Evolutionary conservation across 2,888 invertebrate genomes (phyloP), one percentile per base, ranked within the genome.

Genomic region (Ferrisia virgata): DNA sequence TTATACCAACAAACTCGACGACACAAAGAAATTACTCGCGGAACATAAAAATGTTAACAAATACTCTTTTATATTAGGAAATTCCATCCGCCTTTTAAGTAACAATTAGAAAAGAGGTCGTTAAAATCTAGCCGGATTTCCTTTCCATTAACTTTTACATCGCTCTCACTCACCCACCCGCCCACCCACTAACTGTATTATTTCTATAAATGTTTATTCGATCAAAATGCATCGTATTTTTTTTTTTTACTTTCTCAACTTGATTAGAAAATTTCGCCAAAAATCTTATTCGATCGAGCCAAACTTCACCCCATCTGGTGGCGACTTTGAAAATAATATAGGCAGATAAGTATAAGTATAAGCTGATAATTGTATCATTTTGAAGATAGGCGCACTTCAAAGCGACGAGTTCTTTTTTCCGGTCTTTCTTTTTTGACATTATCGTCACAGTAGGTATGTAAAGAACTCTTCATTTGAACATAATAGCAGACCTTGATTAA

Each of bases 31-130:
- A 64, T 64, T 64, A 64, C 58, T 22, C 28, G 25, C 13, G 25
- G 28, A 64, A 28, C 58, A 64, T 64, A 64, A 64, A 64, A 64
- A 64, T 64, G 58, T 64, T 64, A 64, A 64, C 58, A 64, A 64
- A 64, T 64, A 28, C 25, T 11, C 58, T 64, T 64, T 64, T 64
- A 64, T 64, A 28, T n/a, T n/a, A n/a, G 25, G 58, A 64, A 64
- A 64, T 64, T 64, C 28, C 28, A 64, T 64, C 58, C 58, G 58
- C 58, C 58, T 64, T 64, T 64, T 64, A 64, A 64, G 11, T 64
- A 64, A 64, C 58, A 64, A 64, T 64, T 64, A 64, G 28, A 64
- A n/a, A 64, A 64, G 25, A 64, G 58, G 58, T 64, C 58, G 58
- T 64, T 64, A 64, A 64, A 64, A 64, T 64, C 22, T 25, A 28